Evolutionary conservation across 2,797 vertebrate genomes (phyloP), one percentile per base, ranked within the genome.

Genomic region (Galaxias olidus): DNA sequence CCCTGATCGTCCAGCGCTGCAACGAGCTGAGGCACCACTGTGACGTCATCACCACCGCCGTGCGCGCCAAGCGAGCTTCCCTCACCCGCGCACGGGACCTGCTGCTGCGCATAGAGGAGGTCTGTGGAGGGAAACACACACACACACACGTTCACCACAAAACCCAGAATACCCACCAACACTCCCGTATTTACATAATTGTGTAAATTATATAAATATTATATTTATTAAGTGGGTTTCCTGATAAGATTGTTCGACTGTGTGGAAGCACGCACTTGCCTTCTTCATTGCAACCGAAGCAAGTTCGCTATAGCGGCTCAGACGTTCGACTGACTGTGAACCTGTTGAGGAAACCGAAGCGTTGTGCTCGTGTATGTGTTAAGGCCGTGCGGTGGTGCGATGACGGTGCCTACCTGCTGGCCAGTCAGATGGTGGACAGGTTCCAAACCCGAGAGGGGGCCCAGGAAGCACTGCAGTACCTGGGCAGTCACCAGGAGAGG

Each of bases 1-100:
- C 96, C 14, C 89, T 98, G 59, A 98, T 98, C 78, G 87, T 96
- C 68, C 96, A 98, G 90, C 95, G 95, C 66, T 98, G 97, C 86
- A 98, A 96, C 0, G 95, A 99, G 82, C 88, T 99, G 53, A 90
- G 95, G 1, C 93, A 98, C 79, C 91, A 86, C 73, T 95, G 92
- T 0, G 96, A 98, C 47, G 55, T 94, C 67, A 82, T 98, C 82
- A 88, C 91, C 0, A 87, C 87, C 0, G 92, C 94, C 73, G 86
- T 95, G 61, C 93, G 92, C 63, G 79, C 78, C 66, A 98, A 96
- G 76, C 84, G 87, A 55, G 66, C 86, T 8, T 83, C 77, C 3
- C 93, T 98, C 50, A 89, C 81, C 9, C 92, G 92, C 55, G 93
- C 91, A 2, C 86, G 91, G 62, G 93, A 96, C 74, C 91, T 98